Evolutionary conservation across 2,888 invertebrate species (phyloP).

Genomic region (Agrypnus murinus): DNA sequence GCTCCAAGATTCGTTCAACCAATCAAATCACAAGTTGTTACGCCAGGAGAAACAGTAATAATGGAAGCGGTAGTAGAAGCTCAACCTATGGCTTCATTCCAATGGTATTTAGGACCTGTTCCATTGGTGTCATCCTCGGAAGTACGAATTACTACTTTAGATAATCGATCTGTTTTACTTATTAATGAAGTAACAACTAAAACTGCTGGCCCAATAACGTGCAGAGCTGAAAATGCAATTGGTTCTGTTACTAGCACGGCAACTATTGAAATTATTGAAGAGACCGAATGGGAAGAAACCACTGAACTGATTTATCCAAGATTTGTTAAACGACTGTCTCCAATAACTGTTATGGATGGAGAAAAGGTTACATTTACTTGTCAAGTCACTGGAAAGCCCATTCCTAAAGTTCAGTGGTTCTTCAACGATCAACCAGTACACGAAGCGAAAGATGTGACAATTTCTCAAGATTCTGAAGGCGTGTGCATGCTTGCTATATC

Average conservation of each 20-base stretch:
- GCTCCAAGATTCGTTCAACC: conserved; percentile 85
- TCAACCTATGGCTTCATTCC: conserved; percentile 86
- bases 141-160: conserved; percentile 82
- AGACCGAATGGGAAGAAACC: conserved; percentile 75
- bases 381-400: conserved; percentile 84
- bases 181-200: conserved; percentile 83
- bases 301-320: conserved; percentile 81
- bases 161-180: conserved; percentile 86
- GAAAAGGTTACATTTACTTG: conserved; percentile 86
- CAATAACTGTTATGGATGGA: conserved; percentile 91
- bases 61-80: conserved; percentile 86
- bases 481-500: conserved; percentile 86
- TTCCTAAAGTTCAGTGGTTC: conserved; percentile 87
- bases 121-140: conserved; percentile 82
- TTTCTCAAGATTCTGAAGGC: conserved; percentile 85
- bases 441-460: conserved; percentile 85
- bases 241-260: conserved; percentile 93
- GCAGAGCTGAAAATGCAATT: conserved; percentile 91
- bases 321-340: conserved; percentile 83
- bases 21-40: conserved; percentile 80
- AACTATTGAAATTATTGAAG: conserved; percentile 78
- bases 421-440: conserved; percentile 81
- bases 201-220: conserved; percentile 85
- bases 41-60: conserved; percentile 84
- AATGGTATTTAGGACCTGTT: conserved; percentile 87